Evolutionary conservation across 1,140 invertebrate species (phyloP).

Genomic region (Hylaeus anthracinus): DNA sequence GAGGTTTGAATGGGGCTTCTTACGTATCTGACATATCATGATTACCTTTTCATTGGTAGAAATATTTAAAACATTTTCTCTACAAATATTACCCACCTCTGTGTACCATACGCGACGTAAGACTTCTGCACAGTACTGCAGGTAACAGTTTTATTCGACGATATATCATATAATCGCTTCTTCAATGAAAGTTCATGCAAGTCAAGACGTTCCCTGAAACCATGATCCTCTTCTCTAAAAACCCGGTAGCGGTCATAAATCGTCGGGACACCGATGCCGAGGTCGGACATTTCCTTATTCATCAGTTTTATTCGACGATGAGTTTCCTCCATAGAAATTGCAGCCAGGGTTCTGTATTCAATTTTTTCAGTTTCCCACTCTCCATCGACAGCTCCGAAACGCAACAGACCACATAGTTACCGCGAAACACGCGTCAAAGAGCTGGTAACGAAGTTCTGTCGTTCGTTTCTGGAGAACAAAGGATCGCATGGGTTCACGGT

Average conservation of each 20-base stretch:
- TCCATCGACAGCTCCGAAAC: neutral
- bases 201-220: constrained; percentile 5
- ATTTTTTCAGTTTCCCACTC: constrained; percentile 1
- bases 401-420: neutral
- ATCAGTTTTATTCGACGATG: neutral
- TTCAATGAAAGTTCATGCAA: neutral
- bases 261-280: constrained; percentile 10
- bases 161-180: too few species aligned
- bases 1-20: too few species aligned
- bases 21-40: too few species aligned
- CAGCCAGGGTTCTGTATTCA: neutral
- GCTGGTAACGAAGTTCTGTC: constrained; percentile 9
- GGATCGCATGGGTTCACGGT: constrained; percentile 16
- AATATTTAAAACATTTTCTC: too few species aligned
- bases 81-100: too few species aligned
- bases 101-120: too few species aligned
- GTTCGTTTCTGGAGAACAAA: neutral
- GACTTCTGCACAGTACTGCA: too few species aligned
- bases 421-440: constrained; percentile 8
- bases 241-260: neutral
- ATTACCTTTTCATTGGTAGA: too few species aligned
- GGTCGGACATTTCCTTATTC: neutral
- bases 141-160: too few species aligned
- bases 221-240: constrained; percentile 1
- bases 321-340: neutral